These are phyloP conservation scores for Zoroaster sp. DNA, from an alignment of 53 echinoderm and acorn worm species.

Conservation along the genomic window DNA sequence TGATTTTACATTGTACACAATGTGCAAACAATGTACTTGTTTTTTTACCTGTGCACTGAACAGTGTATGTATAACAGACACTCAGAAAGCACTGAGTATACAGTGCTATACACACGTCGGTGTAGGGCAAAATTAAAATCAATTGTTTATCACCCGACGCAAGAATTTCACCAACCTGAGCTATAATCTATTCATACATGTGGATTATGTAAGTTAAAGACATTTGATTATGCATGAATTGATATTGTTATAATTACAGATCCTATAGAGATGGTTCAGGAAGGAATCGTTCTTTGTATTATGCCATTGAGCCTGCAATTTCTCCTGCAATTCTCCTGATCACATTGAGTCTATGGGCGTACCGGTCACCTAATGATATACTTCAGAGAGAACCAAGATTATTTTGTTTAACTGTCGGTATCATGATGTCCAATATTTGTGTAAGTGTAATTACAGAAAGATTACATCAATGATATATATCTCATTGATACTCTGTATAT, in stretches of 20 bases:
- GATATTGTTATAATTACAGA: constrained; percentile 24
- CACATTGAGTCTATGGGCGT: constrained; percentile 61
- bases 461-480: no score
- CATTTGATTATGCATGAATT: neutral
- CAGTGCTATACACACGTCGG: no score
- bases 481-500: no score
- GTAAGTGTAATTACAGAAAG: constrained; percentile 79
- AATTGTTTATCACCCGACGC: no score
- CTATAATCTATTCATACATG: no score
- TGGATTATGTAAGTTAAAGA: neutral
- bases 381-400: constrained; percentile 70
- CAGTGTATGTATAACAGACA: no score
- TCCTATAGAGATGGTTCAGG: constrained; percentile 81
- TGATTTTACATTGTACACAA: no score
- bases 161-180: no score
- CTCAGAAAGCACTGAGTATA: no score
- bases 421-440: constrained; percentile 76
- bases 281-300: constrained; percentile 69
- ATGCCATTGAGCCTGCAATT: constrained; percentile 63
- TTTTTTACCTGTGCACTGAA: no score
- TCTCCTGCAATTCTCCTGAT: constrained; percentile 60
- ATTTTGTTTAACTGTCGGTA: constrained; percentile 65
- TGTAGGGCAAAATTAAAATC: no score
- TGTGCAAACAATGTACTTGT: no score
- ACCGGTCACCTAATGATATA: constrained; percentile 71